These are phyloP conservation scores for Drosophila colorata DNA, from an alignment of 2,888 invertebrate genomes.

Conservation along the genomic window DNA sequence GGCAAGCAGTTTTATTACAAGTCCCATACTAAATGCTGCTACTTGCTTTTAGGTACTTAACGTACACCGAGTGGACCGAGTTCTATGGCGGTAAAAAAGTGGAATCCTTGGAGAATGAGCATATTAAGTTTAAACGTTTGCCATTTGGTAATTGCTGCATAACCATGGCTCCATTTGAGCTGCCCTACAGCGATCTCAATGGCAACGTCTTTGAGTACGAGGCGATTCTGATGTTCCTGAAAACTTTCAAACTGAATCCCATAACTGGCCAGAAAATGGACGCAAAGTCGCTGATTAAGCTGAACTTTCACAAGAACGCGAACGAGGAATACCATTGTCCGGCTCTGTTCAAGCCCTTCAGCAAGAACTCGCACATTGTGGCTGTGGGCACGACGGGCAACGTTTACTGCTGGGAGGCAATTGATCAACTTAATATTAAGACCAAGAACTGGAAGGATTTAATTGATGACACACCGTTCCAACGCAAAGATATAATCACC, in stretches of 20 bases:
- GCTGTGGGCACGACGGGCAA: constrained; percentile 96
- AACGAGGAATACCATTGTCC: constrained; percentile 95
- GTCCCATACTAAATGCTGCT: rapidly evolving
- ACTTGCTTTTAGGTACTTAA: constrained; percentile 77
- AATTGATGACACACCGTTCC: constrained; percentile 94
- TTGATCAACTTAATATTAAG: constrained; percentile 98
- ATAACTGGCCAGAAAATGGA: constrained; percentile 96
- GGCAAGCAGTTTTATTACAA: constrained; percentile 46
- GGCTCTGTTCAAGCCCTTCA: constrained; percentile 95
- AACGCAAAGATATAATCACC: constrained; percentile 94
- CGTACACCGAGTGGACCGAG: constrained; percentile 88
- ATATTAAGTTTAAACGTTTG: constrained; percentile 94
- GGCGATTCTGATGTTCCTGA: constrained; percentile 93
- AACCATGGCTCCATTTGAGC: constrained; percentile 95
- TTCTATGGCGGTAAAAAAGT: constrained; percentile 94
- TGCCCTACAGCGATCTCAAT: constrained; percentile 95
- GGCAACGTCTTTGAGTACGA: constrained; percentile 97
- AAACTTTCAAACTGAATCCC: constrained; percentile 96
- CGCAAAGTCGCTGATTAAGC: constrained; percentile 91
- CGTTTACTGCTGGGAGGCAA: constrained; percentile 97
- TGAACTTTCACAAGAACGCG: constrained; percentile 94
- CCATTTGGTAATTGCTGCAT: constrained; percentile 97
- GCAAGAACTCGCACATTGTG: constrained; percentile 97
- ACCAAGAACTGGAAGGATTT: constrained; percentile 97
- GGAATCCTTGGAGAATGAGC: constrained; percentile 89